phyloP scores from a whole-genome alignment of 2,113 vertebrate species.

The Sinocyclocheilus grahami region DNA sequence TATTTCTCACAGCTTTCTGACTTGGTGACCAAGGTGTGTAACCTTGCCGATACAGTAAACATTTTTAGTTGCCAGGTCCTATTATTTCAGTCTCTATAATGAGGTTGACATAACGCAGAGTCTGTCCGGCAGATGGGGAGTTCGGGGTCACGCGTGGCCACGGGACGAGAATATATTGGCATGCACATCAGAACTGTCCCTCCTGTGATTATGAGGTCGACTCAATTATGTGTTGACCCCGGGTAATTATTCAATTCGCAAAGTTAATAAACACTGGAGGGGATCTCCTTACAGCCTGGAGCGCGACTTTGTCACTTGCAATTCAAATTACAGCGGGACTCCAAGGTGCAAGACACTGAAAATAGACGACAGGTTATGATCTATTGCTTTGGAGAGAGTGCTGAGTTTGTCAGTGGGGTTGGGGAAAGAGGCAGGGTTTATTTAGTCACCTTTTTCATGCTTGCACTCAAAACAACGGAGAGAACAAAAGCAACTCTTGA shows the following conservation, averaged over 20 bases:
- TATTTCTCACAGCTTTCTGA: background rate
- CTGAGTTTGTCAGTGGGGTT: constrained; percentile 56
- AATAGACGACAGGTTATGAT: constrained; percentile 71
- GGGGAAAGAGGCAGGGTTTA: constrained; percentile 64
- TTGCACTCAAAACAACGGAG: constrained; percentile 66
- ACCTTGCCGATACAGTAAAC: constrained; percentile 16
- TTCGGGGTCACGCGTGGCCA: constrained; percentile 46
- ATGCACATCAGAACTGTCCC: constrained; percentile 55
- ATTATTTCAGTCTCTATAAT: constrained; percentile 17
- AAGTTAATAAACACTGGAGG: constrained; percentile 72
- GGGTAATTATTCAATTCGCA: constrained; percentile 69
- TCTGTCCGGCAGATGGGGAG: constrained; percentile 32
- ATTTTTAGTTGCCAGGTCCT: background rate
- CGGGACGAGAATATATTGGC: constrained; percentile 50
- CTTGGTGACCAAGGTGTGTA: background rate
- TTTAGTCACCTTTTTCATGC: constrained; percentile 72
- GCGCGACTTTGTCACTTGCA: constrained; percentile 64
- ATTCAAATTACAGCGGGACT: constrained; percentile 67
- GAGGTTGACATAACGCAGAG: constrained; percentile 30
- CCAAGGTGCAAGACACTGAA: constrained; percentile 48
- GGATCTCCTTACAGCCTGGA: constrained; percentile 49
- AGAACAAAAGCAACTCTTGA: constrained; percentile 74
- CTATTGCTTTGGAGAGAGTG: constrained; percentile 55
- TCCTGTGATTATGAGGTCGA: constrained; percentile 76
- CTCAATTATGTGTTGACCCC: constrained; percentile 67